phyloP scores from a whole-genome alignment of 2,113 vertebrate species.

The Manacus vitellinus region DNA sequence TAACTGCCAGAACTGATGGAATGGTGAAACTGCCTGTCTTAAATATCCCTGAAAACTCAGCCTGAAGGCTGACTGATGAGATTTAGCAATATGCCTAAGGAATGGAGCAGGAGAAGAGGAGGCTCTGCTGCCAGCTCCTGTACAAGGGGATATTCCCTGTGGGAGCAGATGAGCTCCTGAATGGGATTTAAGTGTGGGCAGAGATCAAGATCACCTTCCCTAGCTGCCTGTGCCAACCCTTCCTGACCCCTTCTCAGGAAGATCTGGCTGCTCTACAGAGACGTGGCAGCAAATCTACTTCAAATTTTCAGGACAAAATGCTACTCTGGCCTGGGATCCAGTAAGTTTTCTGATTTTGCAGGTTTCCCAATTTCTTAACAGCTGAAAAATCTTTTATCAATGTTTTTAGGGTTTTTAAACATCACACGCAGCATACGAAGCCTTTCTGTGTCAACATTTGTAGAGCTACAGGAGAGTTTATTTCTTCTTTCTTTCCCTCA shows the following conservation, averaged over 20 bases:
- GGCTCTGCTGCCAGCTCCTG: neutral
- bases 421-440: neutral
- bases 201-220: neutral
- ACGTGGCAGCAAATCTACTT: neutral
- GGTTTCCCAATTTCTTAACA: neutral
- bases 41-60: neutral
- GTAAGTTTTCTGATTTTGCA: neutral
- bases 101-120: neutral
- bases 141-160: neutral
- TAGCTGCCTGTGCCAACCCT: neutral
- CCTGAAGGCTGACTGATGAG: neutral
- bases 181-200: neutral
- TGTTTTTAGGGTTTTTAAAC: neutral
- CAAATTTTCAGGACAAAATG: neutral
- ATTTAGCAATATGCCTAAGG: neutral
- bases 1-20: neutral
- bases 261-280: neutral
- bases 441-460: neutral
- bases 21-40: neutral
- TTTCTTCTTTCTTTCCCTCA: neutral
- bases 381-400: neutral
- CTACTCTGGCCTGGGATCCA: neutral
- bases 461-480: neutral
- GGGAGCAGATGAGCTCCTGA: neutral
- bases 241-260: neutral